Evolutionary conservation across 2,797 vertebrate genomes (phyloP), one percentile per base, ranked within the genome.

Genomic region (Sebastolobus altivelis): DNA sequence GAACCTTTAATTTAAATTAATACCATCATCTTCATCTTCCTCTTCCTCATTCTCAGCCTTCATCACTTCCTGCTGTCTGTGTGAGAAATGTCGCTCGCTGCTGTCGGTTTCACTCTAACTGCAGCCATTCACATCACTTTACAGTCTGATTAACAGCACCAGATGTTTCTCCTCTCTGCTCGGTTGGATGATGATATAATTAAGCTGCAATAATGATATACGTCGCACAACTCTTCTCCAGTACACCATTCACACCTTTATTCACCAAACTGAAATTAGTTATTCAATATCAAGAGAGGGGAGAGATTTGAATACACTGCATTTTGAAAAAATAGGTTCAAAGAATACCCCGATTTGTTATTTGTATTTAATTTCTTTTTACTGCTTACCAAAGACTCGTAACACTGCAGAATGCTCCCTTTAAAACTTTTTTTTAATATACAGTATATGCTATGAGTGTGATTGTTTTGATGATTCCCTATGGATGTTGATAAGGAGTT

Each of bases 91-190:
- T 73, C 65, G 70, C 33, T 72, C 13, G 73, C 75, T 54, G 59
- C 78, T 59, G 82, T 80, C 18, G 8, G 79, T 75, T 86, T 85
- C 76, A 49, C 79, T 80, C 82, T 56, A 70, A 56, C 62, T 11
- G 62, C 68, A 33, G 65, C 27, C 22, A 9, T 59, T 85, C 33
- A 4, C 81, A 87, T 88, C 68, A 58, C 52, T 82, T 86, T 29
- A 87, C 80, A 81, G 86, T 80, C 89, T 90, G 85, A 88, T 86
- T 80, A 84, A 73, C 85, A 73, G 60, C 37, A 61, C 56, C 85
- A 91, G 87, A 89, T 89, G 85, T 84, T 87, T 76, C 65, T 82
- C 72, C 58, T 56, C 52, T 69, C 78, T 60, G 67, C 77, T 31
- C 38, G 46, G 49, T 27, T 62, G 65, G 68, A 70, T 56, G 72